phyloP scores from a whole-genome alignment of 2,888 invertebrate species.

The Spicauda simplicius region DNA sequence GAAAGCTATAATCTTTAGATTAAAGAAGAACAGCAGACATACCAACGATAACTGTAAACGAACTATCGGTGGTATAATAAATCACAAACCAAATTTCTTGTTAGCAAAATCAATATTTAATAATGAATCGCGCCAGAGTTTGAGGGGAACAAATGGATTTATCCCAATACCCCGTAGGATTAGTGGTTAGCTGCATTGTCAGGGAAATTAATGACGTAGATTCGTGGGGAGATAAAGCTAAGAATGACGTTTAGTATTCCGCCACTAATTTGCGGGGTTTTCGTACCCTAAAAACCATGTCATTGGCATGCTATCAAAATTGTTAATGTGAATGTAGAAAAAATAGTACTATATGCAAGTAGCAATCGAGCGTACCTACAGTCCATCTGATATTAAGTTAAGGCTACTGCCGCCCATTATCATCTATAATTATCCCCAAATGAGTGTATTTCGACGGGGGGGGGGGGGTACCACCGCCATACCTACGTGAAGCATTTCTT shows the following conservation, averaged over 20 bases:
- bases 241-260: constrained; percentile 55
- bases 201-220: constrained; percentile 44
- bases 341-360: too few relatives aligned
- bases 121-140: constrained; percentile 41
- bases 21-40: too few relatives aligned
- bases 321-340: background rate
- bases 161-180: constrained; percentile 57
- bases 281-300: constrained; percentile 41
- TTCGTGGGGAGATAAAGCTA: constrained; percentile 61
- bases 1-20: too few relatives aligned
- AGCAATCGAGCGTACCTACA: too few relatives aligned
- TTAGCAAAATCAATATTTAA: constrained; percentile 37
- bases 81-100: constrained; percentile 18
- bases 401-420: too few relatives aligned
- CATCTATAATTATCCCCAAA: too few relatives aligned
- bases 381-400: too few relatives aligned
- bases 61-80: background rate
- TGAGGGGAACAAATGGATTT: constrained; percentile 49
- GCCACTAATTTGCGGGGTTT: constrained; percentile 54
- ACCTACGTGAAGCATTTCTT: too few relatives aligned
- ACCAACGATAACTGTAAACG: too few relatives aligned
- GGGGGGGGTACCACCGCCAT: too few relatives aligned
- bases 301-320: background rate
- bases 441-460: too few relatives aligned
- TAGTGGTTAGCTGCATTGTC: constrained; percentile 52